Conservation (phyloP, 1,140 invertebrate species). For the Ceratina japonica region DNA sequence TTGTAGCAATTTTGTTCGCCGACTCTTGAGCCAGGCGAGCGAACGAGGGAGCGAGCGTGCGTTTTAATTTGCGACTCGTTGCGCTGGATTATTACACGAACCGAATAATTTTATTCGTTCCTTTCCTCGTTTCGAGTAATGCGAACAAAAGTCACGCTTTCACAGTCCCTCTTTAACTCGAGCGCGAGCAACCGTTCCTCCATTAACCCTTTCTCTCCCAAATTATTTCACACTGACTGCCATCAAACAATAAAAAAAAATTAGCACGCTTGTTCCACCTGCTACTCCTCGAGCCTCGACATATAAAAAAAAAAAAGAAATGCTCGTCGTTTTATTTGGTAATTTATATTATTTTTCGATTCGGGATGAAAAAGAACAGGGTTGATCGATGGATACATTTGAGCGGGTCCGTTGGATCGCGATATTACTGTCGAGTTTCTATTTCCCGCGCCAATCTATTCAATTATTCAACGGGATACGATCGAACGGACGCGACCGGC, state of each 20-base stretch:
- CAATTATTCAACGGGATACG: constrained; percentile 1
- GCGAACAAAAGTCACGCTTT: constrained; percentile 65
- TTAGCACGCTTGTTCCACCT: too few species aligned
- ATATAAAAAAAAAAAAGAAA: too few species aligned
- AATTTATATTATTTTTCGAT: too few species aligned
- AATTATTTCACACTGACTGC: too few species aligned
- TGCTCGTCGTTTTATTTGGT: too few species aligned
- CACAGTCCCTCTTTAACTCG: constrained; percentile 54
- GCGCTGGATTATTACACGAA: constrained; percentile 38
- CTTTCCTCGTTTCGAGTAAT: constrained; percentile 59
- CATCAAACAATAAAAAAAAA: too few species aligned
- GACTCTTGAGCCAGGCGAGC: too few species aligned
- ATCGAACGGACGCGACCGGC: not conserved
- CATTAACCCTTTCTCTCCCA: too few species aligned
- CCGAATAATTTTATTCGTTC: constrained; percentile 52
- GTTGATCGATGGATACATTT: too few species aligned
- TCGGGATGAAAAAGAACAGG: too few species aligned
- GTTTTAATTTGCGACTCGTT: constrained; percentile 35
- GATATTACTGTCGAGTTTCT: constrained; percentile 36
- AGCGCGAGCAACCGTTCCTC: constrained; percentile 37
- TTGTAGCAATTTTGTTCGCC: not conserved
- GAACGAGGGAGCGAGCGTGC: constrained; percentile 4
- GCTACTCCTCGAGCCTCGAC: too few species aligned
- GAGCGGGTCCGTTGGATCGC: too few species aligned
- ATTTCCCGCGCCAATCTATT: constrained; percentile 18